Evolutionary conservation across 2,113 vertebrate genomes (phyloP).

Genomic region (Microcebus murinus): DNA sequence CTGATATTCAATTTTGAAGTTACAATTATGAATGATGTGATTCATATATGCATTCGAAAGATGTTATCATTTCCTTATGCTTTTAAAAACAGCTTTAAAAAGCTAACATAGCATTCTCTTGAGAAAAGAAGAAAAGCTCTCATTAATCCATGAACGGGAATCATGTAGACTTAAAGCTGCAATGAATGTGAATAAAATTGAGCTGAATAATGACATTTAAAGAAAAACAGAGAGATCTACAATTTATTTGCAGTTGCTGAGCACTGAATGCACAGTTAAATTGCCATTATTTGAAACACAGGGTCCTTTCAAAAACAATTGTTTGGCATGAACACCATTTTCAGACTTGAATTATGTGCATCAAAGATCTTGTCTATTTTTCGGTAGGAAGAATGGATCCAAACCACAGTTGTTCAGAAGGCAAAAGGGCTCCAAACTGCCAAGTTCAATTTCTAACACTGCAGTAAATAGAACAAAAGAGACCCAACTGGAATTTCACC

Average conservation of each 20-base stretch:
- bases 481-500: constrained; percentile 47
- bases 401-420: constrained; percentile 40
- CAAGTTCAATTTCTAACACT: constrained; percentile 46
- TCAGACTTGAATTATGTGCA: constrained; percentile 61
- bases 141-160: constrained; percentile 69
- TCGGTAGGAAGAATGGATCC: constrained; percentile 28
- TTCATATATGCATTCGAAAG: constrained; percentile 54
- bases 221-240: constrained; percentile 69
- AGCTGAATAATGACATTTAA: constrained; percentile 68
- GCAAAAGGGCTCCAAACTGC: constrained; percentile 35
- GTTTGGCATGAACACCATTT: constrained; percentile 55
- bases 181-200: constrained; percentile 70
- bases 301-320: constrained; percentile 66
- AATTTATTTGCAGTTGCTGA: constrained; percentile 68
- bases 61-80: constrained; percentile 38
- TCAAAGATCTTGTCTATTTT: constrained; percentile 48
- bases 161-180: constrained; percentile 46
- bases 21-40: constrained; percentile 40
- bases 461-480: constrained; percentile 56
- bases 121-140: constrained; percentile 19
- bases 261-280: constrained; percentile 63
- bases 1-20: constrained; percentile 29
- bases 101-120: constrained; percentile 44
- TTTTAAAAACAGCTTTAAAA: constrained; percentile 59
- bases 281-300: constrained; percentile 70